A percentile compares a stretch with the other conserved stretches of the same genome.
Evolutionary conservation across 2,797 vertebrate genomes (phyloP).

Genomic region (Onychomys torridus): DNA sequence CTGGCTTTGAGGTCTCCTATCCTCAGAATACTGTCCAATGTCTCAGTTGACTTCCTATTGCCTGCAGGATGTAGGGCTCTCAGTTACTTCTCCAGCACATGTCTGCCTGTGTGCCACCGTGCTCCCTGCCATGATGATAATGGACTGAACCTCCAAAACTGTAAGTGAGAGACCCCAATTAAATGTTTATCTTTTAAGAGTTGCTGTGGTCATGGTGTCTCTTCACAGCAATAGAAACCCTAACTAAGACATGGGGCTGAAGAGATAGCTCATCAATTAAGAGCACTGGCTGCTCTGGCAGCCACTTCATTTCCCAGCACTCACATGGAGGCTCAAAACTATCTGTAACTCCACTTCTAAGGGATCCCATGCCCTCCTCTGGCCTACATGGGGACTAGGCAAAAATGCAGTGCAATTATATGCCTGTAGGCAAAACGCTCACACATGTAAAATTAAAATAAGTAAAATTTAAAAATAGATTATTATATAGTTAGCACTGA

Average conservation of each 20-base stretch:
- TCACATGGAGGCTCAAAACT: not conserved
- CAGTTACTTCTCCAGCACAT: not conserved
- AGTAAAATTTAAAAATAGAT: constrained; percentile 5
- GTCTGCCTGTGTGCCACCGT: not conserved
- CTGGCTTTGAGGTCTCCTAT: not conserved
- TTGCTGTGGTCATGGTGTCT: not conserved
- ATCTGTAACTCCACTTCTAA: not conserved
- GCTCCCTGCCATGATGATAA: not conserved
- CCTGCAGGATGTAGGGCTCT: not conserved
- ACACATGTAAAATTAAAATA: not conserved
- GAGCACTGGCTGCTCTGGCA: too few relatives aligned
- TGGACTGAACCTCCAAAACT: not conserved
- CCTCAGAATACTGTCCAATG: not conserved
- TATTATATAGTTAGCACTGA: not conserved
- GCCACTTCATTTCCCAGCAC: not conserved
- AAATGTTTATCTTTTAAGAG: not conserved
- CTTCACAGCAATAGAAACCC: not conserved
- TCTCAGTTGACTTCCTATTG: not conserved
- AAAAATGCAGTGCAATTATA: not conserved
- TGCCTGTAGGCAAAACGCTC: not conserved
- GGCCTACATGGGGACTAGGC: not conserved
- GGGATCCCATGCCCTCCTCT: not conserved
- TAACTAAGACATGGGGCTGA: not conserved
- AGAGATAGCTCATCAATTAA: not conserved
- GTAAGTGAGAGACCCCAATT: not conserved